Percentiles rank a stretch among this genome's conserved stretches.
Evolutionary conservation across 2,113 vertebrate species (phyloP).

Genomic region (Serinus canaria): DNA sequence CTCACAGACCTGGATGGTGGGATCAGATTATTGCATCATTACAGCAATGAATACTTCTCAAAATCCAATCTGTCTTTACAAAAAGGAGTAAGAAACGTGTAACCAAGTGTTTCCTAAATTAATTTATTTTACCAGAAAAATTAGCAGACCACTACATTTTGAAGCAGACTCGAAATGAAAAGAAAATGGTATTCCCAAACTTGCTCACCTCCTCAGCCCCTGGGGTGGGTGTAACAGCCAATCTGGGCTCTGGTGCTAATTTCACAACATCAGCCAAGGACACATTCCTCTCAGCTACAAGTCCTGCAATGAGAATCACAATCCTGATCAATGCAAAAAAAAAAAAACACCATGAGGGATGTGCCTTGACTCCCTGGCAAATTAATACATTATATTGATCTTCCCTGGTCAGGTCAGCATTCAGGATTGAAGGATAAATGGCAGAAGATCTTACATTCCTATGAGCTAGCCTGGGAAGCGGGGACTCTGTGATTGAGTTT

Average conservation of each 20-base stretch:
- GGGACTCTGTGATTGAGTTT: constrained; percentile 47
- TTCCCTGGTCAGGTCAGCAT: constrained; percentile 52
- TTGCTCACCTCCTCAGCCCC: constrained; percentile 77
- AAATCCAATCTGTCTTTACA: neutral
- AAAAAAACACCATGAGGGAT: constrained; percentile 41
- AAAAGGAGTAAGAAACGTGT: neutral
- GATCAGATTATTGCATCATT: neutral
- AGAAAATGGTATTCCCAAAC: neutral
- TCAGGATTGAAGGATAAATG: constrained; percentile 67
- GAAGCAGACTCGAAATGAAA: neutral
- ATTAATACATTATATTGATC: constrained; percentile 71
- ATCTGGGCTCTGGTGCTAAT: constrained; percentile 73
- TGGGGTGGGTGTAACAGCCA: constrained; percentile 73
- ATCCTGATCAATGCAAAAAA: constrained; percentile 37
- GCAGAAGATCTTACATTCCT: constrained; percentile 59
- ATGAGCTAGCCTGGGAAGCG: neutral
- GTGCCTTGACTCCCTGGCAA: constrained; percentile 47
- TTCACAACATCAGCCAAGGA: constrained; percentile 80
- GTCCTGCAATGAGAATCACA: constrained; percentile 73
- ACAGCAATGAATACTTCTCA: neutral
- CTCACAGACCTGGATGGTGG: neutral
- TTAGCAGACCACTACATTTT: neutral
- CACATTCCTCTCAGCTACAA: constrained; percentile 67
- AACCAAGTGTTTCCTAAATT: neutral
- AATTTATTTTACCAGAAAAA: neutral